Conservation (phyloP, 1,140 invertebrate genomes). For the Drosophila miranda region DNA sequence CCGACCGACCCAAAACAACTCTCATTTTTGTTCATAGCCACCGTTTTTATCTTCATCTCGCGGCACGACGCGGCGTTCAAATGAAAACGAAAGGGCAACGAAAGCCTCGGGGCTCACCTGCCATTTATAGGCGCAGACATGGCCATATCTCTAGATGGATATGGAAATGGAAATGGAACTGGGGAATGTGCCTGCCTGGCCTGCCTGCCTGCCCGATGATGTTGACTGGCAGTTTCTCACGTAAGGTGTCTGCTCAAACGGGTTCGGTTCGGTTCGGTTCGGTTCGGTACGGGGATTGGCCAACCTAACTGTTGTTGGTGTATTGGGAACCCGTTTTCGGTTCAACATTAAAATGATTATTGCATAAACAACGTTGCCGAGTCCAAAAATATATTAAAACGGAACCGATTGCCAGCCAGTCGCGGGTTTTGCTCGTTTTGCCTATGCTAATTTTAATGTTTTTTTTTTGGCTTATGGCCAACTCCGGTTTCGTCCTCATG, state of each 20-base stretch:
- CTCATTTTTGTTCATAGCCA: slow-evolving; percentile 51
- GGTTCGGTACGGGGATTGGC: slow-evolving; percentile 72
- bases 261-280: slow-evolving; percentile 30
- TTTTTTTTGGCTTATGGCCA: slow-evolving; percentile 32
- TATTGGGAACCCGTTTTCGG: slow-evolving; percentile 63
- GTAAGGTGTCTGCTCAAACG: slow-evolving; percentile 66
- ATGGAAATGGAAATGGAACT: slow-evolving; percentile 14
- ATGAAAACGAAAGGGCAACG: slow-evolving; percentile 74
- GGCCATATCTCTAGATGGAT: neutral
- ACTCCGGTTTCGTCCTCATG: slow-evolving; percentile 61
- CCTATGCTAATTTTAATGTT: slow-evolving; percentile 62
- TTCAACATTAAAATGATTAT: slow-evolving; percentile 69
- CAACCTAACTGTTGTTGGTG: slow-evolving; percentile 29
- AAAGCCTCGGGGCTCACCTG: slow-evolving; percentile 38
- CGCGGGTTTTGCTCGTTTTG: slow-evolving; percentile 34
- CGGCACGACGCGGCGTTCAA: slow-evolving; percentile 13
- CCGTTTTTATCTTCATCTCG: slow-evolving; percentile 18
- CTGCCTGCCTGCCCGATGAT: no score
- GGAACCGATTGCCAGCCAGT: slow-evolving; percentile 49
- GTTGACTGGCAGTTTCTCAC: slow-evolving; percentile 45
- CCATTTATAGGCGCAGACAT: slow-evolving; percentile 12
- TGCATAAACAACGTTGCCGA: slow-evolving; percentile 65
- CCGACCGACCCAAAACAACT: slow-evolving; percentile 60
- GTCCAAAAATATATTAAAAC: slow-evolving; percentile 57
- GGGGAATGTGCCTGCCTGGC: slow-evolving; percentile 13